Percentiles rank a stretch among this genome's conserved stretches.
phyloP scores from a whole-genome alignment of 2,797 vertebrate species.

The Phrynocephalus forsythii region DNA sequence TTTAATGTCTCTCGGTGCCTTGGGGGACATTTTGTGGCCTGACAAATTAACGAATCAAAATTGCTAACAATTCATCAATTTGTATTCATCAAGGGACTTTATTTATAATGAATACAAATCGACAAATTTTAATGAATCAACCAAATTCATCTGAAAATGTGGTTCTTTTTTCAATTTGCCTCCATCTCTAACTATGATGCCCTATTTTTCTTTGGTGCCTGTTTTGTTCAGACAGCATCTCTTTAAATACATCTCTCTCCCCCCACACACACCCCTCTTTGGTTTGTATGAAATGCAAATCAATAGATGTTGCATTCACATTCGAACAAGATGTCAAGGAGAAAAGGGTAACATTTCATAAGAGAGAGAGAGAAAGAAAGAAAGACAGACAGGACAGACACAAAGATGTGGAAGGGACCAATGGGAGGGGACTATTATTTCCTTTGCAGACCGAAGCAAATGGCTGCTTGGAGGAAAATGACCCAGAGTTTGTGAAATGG shows the following conservation, averaged over 20 bases:
- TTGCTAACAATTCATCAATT: too few species aligned
- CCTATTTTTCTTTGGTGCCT: conserved; percentile 44
- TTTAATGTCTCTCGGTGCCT: too few species aligned
- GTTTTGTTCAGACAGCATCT: conserved; percentile 55
- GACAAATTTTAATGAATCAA: too few species aligned
- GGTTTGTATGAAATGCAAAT: conserved; percentile 78
- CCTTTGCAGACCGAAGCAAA: too few species aligned
- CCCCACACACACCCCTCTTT: not conserved
- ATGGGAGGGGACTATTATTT: not conserved
- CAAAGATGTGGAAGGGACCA: conserved; percentile 45
- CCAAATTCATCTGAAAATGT: too few species aligned
- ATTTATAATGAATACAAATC: too few species aligned
- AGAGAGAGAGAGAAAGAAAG: conserved; percentile 48
- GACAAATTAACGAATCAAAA: too few species aligned
- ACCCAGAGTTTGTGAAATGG: not conserved
- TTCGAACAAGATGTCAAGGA: conserved; percentile 77
- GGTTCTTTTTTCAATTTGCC: too few species aligned
- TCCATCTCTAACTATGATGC: not conserved
- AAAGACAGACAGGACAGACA: conserved; percentile 28
- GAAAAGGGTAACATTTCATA: conserved; percentile 82
- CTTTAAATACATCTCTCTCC: conserved; percentile 14
- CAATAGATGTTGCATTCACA: conserved; percentile 79
- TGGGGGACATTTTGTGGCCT: too few species aligned
- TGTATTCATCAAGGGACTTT: too few species aligned
- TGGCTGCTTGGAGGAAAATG: not conserved